A percentile compares a stretch with the other conserved stretches of the same genome.
Conservation (phyloP, 1,140 invertebrate genomes). For the Vollenhovia emeryi region DNA sequence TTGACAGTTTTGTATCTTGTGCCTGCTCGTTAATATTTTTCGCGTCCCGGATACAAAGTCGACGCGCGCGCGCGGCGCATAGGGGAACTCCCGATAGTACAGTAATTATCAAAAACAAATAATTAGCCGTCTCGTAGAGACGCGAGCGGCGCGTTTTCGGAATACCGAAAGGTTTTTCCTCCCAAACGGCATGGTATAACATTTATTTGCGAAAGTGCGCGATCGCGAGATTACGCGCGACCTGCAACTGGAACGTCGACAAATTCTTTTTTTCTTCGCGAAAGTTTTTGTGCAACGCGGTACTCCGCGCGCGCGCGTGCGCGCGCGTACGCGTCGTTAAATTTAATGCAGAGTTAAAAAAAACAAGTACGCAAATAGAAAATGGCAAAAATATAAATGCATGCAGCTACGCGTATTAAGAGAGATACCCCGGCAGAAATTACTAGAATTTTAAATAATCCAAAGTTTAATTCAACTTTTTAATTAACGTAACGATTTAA, state of each 20-base stretch:
- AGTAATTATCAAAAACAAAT: conserved; percentile 53
- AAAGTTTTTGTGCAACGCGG: conserved; percentile 10
- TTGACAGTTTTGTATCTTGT: conserved; percentile 27
- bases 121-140: conserved; percentile 19
- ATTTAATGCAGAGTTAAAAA: conserved; percentile 36
- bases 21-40: conserved; percentile 63
- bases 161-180: conserved; percentile 4
- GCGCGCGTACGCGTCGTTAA: neutral
- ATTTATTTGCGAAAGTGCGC: conserved; percentile 49
- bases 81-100: conserved; percentile 56
- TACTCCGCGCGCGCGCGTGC: neutral
- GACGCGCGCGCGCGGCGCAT: neutral
- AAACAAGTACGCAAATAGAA: neutral
- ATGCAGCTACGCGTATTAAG: neutral
- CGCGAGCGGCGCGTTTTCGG: neutral
- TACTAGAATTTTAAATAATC: neutral
- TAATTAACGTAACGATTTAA: conserved; percentile 17
- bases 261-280: conserved; percentile 21
- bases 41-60: conserved; percentile 5
- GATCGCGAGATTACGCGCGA: conserved; percentile 36
- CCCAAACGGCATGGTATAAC: conserved; percentile 7
- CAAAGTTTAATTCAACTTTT: neutral
- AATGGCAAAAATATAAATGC: neutral
- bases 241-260: conserved; percentile 17
- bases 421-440: neutral